Conservation (phyloP, 2,888 invertebrate genomes). For the Palloptera scutellata region DNA sequence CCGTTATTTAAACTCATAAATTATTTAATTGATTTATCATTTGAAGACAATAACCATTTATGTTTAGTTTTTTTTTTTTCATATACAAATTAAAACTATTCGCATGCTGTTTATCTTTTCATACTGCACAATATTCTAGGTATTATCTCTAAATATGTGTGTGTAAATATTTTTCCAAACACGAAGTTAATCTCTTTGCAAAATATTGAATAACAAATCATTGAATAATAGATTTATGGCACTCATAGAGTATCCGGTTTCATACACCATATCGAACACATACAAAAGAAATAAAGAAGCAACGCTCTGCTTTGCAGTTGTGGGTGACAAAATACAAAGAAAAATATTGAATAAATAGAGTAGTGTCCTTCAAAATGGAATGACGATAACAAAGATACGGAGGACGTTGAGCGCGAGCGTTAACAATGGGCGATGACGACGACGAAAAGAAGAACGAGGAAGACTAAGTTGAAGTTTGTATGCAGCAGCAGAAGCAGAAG, state of each 20-base stretch:
- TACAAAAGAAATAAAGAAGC: conserved; percentile 31
- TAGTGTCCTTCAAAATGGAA: conserved; percentile 44
- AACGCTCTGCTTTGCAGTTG: conserved; percentile 20
- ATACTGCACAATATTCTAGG: no score
- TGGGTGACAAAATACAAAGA: conserved; percentile 22
- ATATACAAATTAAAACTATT: no score
- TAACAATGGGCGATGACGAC: conserved; percentile 33
- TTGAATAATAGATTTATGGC: conserved; percentile 58
- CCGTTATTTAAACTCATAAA: no score
- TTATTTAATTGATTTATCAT: no score
- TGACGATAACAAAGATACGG: conserved; percentile 24
- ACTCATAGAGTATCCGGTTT: conserved; percentile 33
- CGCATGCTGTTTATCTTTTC: no score
- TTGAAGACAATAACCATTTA: no score
- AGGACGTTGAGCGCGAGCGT: conserved; percentile 22
- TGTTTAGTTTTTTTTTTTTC: no score
- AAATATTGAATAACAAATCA: conserved; percentile 62
- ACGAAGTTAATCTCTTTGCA: conserved; percentile 58
- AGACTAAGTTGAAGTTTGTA: conserved; percentile 20
- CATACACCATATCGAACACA: neutral
- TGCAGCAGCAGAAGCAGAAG: neutral
- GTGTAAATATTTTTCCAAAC: conserved; percentile 49
- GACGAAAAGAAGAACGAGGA: no score
- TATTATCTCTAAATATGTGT: no score
- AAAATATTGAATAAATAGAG: conserved; percentile 41